These are phyloP conservation scores for Nebria salina DNA, from an alignment of 2,888 invertebrate genomes.

Conservation along the genomic window DNA sequence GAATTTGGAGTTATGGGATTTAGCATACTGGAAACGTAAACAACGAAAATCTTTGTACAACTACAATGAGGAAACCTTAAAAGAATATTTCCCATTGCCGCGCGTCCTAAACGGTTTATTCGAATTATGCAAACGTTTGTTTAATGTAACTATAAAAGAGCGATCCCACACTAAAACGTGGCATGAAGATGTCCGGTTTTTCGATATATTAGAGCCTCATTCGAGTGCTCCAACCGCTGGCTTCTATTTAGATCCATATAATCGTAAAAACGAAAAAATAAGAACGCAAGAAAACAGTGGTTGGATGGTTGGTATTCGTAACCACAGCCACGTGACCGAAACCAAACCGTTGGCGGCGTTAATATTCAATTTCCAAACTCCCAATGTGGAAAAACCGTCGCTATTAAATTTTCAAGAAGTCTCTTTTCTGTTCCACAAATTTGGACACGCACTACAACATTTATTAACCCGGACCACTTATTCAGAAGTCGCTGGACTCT, in stretches of 20 bases:
- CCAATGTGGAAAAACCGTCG: constrained; percentile 71
- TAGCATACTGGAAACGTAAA: constrained; percentile 87
- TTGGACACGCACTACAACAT: constrained; percentile 89
- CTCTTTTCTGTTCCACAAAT: constrained; percentile 79
- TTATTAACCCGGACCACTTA: constrained; percentile 83
- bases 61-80: constrained; percentile 75
- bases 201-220: constrained; percentile 78
- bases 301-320: constrained; percentile 83
- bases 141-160: constrained; percentile 79
- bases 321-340: constrained; percentile 71
- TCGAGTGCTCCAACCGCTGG: constrained; percentile 76
- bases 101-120: constrained; percentile 84
- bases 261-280: constrained; percentile 72
- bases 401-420: constrained; percentile 82
- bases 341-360: constrained; percentile 81
- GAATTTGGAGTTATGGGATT: constrained; percentile 81
- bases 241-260: constrained; percentile 87
- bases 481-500: constrained; percentile 84
- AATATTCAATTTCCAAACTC: constrained; percentile 83
- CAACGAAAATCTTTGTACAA: constrained; percentile 74
- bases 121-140: constrained; percentile 77
- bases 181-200: constrained; percentile 88
- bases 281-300: constrained; percentile 70
- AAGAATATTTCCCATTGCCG: constrained; percentile 85
- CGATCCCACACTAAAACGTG: constrained; percentile 75